Evolutionary conservation across 2,113 vertebrate genomes (phyloP).

Genomic region (Gavialis gangeticus): DNA sequence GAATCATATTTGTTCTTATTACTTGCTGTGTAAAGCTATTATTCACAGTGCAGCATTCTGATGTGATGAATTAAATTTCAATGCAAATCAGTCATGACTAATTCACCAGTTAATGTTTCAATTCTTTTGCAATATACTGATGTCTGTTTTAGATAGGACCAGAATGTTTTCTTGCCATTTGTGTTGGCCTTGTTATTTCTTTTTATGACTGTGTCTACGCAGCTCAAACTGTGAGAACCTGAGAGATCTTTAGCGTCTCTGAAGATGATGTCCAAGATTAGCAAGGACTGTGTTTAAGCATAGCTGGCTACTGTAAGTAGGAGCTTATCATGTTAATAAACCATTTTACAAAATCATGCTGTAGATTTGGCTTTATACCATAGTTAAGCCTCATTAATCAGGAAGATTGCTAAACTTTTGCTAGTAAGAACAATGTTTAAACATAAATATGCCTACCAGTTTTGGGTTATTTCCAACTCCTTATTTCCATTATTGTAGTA

Average conservation of each 20-base stretch:
- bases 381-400: no score
- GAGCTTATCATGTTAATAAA: neutral
- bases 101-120: neutral
- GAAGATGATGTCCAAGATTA: neutral
- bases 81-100: rapidly evolving
- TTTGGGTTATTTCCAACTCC: no score
- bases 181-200: neutral
- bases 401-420: neutral
- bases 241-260: neutral
- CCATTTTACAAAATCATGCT: rapidly evolving
- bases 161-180: neutral
- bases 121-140: rapidly evolving
- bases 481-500: no score
- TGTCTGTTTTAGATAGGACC: neutral
- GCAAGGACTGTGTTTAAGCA: neutral
- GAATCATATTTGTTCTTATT: neutral
- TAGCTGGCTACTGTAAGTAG: neutral
- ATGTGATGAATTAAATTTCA: neutral
- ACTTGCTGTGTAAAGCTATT: neutral
- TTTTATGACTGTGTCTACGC: rapidly evolving
- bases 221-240: rapidly evolving
- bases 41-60: neutral
- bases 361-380: no score
- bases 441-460: rapidly evolving
- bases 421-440: rapidly evolving